phyloP scores from a whole-genome alignment of 2,113 vertebrate genomes.

The Prunella fulvescens region DNA sequence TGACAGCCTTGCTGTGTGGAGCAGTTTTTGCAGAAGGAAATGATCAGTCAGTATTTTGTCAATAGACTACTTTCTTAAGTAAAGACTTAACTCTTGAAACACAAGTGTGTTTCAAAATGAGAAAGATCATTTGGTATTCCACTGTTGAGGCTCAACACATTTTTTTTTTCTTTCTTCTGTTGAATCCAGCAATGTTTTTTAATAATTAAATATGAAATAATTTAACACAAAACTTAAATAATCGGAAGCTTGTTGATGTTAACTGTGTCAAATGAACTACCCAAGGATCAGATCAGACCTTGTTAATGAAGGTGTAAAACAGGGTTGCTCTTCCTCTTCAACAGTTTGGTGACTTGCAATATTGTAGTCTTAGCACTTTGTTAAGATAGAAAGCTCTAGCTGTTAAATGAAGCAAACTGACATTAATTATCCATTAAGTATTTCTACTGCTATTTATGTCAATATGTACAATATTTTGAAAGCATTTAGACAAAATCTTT shows the following conservation, averaged over 20 bases:
- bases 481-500: neutral
- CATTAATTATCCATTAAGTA: neutral
- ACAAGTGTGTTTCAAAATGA: neutral
- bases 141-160: neutral
- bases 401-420: neutral
- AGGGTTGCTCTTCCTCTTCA: neutral
- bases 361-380: neutral
- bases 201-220: neutral
- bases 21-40: neutral
- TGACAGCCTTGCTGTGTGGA: neutral
- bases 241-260: neutral
- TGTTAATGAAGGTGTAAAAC: neutral
- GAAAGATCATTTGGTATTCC: neutral
- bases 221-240: neutral
- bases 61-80: neutral
- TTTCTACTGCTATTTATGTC: neutral
- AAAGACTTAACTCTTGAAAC: neutral
- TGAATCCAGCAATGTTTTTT: neutral
- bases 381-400: neutral
- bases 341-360: neutral
- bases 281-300: neutral
- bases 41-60: neutral
- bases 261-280: neutral
- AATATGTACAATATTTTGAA: neutral
- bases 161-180: neutral